Conservation (phyloP, 2,888 invertebrate genomes). For the Hyposoter dolosus region DNA sequence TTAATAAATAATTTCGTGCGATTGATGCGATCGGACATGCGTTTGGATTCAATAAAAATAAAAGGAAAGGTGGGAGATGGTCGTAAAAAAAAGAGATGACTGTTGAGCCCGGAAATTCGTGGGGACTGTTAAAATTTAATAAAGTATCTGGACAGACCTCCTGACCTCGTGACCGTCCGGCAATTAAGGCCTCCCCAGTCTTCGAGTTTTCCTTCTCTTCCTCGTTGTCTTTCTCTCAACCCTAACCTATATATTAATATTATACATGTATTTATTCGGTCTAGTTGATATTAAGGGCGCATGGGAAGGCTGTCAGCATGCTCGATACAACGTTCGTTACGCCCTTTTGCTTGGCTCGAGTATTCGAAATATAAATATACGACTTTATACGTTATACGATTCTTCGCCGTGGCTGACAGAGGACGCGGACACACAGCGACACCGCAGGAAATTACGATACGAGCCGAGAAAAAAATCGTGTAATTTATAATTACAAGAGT, state of each 20-base stretch:
- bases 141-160: conserved; percentile 74
- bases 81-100: conserved; percentile 8
- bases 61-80: neutral
- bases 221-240: conserved; percentile 28
- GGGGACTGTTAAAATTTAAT: conserved; percentile 71
- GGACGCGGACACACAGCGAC: conserved; percentile 43
- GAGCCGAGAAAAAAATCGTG: conserved; percentile 55
- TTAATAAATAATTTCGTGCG: neutral
- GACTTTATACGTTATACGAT: conserved; percentile 21
- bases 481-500: conserved; percentile 66
- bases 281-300: neutral
- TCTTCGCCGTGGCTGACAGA: conserved; percentile 41
- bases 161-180: conserved; percentile 72
- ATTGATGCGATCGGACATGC: neutral
- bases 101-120: conserved; percentile 7
- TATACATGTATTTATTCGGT: neutral
- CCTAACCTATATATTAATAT: conserved; percentile 5
- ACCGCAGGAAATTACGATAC: conserved; percentile 63
- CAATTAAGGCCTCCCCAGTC: conserved; percentile 71
- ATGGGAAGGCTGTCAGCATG: neutral
- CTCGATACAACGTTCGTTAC: neutral
- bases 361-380: conserved; percentile 7
- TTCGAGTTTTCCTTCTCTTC: conserved; percentile 25
- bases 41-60: neutral
- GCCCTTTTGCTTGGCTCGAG: neutral